Evolutionary conservation across 2,113 vertebrate species (phyloP).

Genomic region (Plotosus lineatus): DNA sequence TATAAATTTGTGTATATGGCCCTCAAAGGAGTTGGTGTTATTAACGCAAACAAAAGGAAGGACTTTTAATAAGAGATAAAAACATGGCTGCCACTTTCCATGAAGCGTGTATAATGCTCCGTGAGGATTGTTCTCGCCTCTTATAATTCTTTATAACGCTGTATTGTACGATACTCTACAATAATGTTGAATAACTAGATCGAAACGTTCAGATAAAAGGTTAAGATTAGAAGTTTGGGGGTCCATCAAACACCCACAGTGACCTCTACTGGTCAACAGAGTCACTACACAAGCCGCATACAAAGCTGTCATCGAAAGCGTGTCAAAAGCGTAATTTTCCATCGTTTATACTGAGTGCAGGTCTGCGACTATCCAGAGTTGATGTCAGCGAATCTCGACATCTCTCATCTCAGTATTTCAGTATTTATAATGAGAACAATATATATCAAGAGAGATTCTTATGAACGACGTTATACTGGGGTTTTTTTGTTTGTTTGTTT

Average conservation of each 20-base stretch:
- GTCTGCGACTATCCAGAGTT: neutral
- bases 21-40: neutral
- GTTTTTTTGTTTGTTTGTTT: too few relatives aligned
- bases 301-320: constrained; percentile 14
- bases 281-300: neutral
- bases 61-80: neutral
- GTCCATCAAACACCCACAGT: constrained; percentile 28
- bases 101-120: neutral
- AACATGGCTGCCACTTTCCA: neutral
- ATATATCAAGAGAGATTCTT: too few relatives aligned
- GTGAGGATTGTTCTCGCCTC: neutral
- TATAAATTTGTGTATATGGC: neutral
- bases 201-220: neutral
- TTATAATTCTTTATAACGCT: neutral
- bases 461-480: too few relatives aligned
- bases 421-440: too few relatives aligned
- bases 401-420: too few relatives aligned
- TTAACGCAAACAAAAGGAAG: neutral
- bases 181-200: neutral
- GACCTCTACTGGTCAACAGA: constrained; percentile 42
- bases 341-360: constrained; percentile 24
- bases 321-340: constrained; percentile 40
- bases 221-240: neutral
- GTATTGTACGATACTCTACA: too few relatives aligned
- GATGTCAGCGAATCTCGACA: too few relatives aligned